Conservation (phyloP, 2,113 vertebrate genomes). For the Callaeas wilsoni region DNA sequence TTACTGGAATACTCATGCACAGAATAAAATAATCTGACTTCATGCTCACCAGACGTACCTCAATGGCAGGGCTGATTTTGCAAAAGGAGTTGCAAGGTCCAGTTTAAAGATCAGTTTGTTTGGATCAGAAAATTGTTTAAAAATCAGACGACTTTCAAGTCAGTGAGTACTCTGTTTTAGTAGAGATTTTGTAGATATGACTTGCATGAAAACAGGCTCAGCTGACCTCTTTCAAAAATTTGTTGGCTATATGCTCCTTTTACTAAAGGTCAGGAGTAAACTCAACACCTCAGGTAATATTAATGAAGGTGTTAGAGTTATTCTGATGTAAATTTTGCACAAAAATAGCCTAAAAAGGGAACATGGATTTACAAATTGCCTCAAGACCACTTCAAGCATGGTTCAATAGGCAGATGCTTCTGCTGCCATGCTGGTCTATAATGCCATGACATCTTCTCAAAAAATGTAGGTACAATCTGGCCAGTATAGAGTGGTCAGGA, state of each 20-base stretch:
- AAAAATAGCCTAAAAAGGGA: neutral
- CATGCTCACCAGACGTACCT: neutral
- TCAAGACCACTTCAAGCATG: neutral
- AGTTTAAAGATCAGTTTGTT: slow-evolving; percentile 13
- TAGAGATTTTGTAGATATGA: neutral
- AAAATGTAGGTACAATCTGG: neutral
- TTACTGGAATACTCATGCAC: neutral
- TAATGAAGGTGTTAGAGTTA: neutral
- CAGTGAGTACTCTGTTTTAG: neutral
- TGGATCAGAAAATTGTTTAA: neutral
- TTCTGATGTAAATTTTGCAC: neutral
- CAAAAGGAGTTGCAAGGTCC: neutral
- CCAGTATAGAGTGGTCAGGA: neutral
- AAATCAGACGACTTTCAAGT: neutral
- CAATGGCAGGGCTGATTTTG: neutral
- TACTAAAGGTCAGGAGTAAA: neutral
- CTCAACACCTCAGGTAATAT: neutral
- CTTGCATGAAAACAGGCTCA: neutral
- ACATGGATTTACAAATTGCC: neutral
- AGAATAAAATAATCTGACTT: slow-evolving; percentile 16
- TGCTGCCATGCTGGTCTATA: neutral
- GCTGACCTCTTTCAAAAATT: neutral
- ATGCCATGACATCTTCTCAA: neutral
- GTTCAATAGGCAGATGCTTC: neutral
- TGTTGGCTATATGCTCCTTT: neutral